phyloP scores from a whole-genome alignment of 2,113 vertebrate species.

The Jacana jacana region DNA sequence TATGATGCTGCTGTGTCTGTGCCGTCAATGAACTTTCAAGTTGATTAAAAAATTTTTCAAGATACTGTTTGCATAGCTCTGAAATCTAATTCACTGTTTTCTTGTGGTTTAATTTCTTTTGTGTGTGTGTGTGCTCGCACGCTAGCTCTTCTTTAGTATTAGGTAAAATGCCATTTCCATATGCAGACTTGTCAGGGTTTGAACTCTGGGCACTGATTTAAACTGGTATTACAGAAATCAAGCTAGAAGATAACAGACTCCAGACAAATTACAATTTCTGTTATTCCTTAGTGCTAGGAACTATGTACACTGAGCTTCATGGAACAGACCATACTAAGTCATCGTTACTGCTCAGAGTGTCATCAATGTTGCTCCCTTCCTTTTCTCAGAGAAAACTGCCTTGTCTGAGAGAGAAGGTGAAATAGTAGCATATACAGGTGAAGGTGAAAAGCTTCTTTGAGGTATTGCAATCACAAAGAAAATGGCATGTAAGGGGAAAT shows the following conservation, averaged over 20 bases:
- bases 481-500: background rate
- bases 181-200: background rate
- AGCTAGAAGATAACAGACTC: background rate
- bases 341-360: background rate
- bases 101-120: background rate
- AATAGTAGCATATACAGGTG: background rate
- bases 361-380: background rate
- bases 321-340: background rate
- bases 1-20: background rate
- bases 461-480: background rate
- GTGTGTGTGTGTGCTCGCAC: background rate
- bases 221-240: background rate
- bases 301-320: background rate
- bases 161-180: background rate
- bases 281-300: background rate
- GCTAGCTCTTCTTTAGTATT: background rate
- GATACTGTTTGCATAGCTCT: background rate
- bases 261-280: background rate
- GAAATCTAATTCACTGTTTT: background rate
- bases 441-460: background rate
- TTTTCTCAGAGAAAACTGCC: background rate
- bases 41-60: background rate
- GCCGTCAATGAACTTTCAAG: background rate
- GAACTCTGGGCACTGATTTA: background rate
- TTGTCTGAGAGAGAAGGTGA: background rate